phyloP scores from a whole-genome alignment of 2,113 vertebrate species.

The Xiphophorus couchianus region DNA sequence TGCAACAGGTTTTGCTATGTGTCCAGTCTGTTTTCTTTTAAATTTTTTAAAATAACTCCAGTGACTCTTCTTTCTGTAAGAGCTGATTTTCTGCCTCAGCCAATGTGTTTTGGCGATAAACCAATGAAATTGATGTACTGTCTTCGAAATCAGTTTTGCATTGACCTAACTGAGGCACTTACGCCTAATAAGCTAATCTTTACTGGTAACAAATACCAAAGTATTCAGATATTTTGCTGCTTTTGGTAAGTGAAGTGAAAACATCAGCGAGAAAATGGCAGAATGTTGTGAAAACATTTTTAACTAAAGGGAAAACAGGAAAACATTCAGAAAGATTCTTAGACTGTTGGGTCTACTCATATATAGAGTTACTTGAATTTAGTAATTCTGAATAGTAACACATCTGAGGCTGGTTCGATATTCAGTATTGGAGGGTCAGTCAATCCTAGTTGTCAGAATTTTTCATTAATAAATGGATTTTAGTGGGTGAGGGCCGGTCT shows the following conservation, averaged over 20 bases:
- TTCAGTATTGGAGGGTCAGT: background rate
- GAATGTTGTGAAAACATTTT: too few relatives aligned
- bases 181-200: background rate
- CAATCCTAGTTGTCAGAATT: background rate
- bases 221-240: too few relatives aligned
- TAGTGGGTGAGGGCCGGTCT: constrained; percentile 6
- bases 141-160: background rate
- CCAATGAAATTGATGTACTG: background rate
- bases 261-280: background rate
- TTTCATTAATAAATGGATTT: background rate
- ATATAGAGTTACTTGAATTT: constrained; percentile 3
- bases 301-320: background rate
- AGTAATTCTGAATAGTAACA: background rate
- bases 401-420: background rate
- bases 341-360: background rate
- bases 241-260: background rate
- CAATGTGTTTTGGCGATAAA: background rate
- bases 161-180: background rate
- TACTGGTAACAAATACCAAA: background rate
- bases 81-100: background rate
- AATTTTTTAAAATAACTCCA: background rate
- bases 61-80: background rate
- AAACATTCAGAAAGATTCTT: background rate
- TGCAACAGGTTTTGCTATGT: too few relatives aligned
- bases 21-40: background rate